phyloP scores from a whole-genome alignment of 1,140 invertebrate genomes.

The Agrilus planipennis region DNA sequence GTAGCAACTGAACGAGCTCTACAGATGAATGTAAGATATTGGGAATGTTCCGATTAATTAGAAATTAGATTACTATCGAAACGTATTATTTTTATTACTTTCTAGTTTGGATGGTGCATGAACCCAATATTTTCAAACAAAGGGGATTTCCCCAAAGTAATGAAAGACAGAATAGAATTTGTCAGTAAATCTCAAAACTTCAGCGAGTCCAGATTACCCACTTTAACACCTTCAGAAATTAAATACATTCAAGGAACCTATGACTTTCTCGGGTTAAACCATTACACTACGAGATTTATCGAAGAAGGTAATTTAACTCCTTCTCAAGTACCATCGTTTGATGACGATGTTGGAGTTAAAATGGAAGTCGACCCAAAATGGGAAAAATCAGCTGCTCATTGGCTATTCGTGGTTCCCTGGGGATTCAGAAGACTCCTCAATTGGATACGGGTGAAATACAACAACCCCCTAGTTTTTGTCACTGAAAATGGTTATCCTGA shows the following conservation, averaged over 20 bases:
- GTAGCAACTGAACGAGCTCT: slow-evolving; percentile 35
- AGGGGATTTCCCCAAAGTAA: slow-evolving; percentile 29
- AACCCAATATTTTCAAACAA: slow-evolving; percentile 24
- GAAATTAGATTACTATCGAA: too few species aligned
- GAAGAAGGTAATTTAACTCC: slow-evolving; percentile 33
- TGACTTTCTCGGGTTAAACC: slow-evolving; percentile 50
- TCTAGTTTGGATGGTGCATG: slow-evolving; percentile 26
- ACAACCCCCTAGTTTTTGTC: slow-evolving; percentile 39
- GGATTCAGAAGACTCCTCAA: slow-evolving; percentile 40
- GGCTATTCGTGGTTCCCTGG: slow-evolving; percentile 34
- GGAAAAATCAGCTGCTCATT: background rate
- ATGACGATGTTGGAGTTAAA: slow-evolving; percentile 37
- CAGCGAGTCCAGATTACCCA: slow-evolving; percentile 34
- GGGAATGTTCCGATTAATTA: too few species aligned
- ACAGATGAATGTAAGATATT: slow-evolving; percentile 35
- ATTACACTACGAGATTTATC: slow-evolving; percentile 44
- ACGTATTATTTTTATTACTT: slow-evolving; percentile 5
- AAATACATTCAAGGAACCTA: slow-evolving; percentile 35
- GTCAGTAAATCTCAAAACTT: slow-evolving; percentile 37
- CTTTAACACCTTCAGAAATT: slow-evolving; percentile 37
- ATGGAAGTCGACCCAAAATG: slow-evolving; percentile 29
- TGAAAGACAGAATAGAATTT: slow-evolving; percentile 35
- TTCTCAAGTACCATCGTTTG: slow-evolving; percentile 35
- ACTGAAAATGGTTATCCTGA: slow-evolving; percentile 48
- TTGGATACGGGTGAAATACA: slow-evolving; percentile 42